Percentiles rank a stretch among this genome's conserved stretches.
Evolutionary conservation across 2,888 invertebrate species (phyloP).

Genomic region (Callyntrura sp.): DNA sequence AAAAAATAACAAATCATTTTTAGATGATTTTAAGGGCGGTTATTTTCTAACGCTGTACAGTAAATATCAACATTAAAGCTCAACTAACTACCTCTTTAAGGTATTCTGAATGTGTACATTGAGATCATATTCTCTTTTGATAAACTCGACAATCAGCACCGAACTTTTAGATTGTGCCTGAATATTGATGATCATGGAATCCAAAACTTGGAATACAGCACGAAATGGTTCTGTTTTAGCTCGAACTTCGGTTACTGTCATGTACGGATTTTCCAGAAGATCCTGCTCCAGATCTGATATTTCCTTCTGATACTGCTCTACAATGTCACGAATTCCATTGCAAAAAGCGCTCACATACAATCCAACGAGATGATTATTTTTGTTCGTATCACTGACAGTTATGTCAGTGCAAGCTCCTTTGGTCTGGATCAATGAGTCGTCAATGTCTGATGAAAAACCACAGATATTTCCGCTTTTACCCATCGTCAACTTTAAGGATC

Average conservation of each 20-base stretch:
- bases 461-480: too few relatives aligned
- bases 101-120: constrained; percentile 81
- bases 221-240: constrained; percentile 79
- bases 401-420: not conserved
- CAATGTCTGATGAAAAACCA: constrained; percentile 12
- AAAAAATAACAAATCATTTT: not conserved
- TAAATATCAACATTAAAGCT: not conserved
- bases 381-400: not conserved
- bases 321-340: constrained; percentile 80
- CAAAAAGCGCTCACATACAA: constrained; percentile 81
- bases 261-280: constrained; percentile 80
- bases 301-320: constrained; percentile 78
- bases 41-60: not conserved
- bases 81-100: constrained; percentile 71
- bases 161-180: constrained; percentile 79
- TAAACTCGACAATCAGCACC: constrained; percentile 80
- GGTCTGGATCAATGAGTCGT: not conserved
- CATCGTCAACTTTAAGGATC: too few relatives aligned
- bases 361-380: constrained; percentile 57
- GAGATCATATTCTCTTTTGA: constrained; percentile 82
- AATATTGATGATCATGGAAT: constrained; percentile 75
- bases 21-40: not conserved
- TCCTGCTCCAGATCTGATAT: constrained; percentile 79
- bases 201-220: constrained; percentile 76
- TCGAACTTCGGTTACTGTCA: constrained; percentile 80